Conservation (phyloP, 2,888 invertebrate genomes). For the Bibio marci region DNA sequence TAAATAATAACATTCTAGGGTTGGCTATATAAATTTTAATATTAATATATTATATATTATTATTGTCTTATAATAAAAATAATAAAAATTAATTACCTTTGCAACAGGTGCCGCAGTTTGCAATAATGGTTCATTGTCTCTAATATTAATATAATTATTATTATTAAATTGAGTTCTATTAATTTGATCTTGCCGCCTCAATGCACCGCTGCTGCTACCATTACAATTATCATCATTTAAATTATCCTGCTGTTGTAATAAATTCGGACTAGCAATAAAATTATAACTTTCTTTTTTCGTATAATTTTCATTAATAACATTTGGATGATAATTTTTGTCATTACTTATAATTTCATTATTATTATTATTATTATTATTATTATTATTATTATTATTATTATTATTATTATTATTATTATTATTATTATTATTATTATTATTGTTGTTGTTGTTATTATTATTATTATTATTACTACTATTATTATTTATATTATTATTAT, state of each 20-base stretch:
- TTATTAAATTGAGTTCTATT: constrained; percentile 2
- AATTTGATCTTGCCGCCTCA: constrained; percentile 13
- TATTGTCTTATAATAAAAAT: too few species aligned
- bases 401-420: constrained; percentile 25
- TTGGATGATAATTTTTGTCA: constrained; percentile 21
- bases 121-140: constrained; percentile 29
- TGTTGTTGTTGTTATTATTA: too few species aligned
- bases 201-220: constrained; percentile 8
- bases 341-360: constrained; percentile 18
- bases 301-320: constrained; percentile 24
- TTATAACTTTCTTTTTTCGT: constrained; percentile 23
- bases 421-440: too few species aligned
- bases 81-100: constrained; percentile 22
- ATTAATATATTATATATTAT: too few species aligned
- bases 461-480: constrained; percentile 38
- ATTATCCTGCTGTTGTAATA: constrained; percentile 17
- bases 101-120: constrained; percentile 28
- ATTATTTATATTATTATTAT: too few species aligned
- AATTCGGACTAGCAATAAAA: constrained; percentile 18
- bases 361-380: not conserved
- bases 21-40: too few species aligned
- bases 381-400: constrained; percentile 16
- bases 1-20: too few species aligned
- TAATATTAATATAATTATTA: constrained; percentile 24
- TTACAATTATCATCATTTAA: constrained; percentile 17